phyloP scores from a whole-genome alignment of 2,888 invertebrate genomes.

The Belgica antarctica region DNA sequence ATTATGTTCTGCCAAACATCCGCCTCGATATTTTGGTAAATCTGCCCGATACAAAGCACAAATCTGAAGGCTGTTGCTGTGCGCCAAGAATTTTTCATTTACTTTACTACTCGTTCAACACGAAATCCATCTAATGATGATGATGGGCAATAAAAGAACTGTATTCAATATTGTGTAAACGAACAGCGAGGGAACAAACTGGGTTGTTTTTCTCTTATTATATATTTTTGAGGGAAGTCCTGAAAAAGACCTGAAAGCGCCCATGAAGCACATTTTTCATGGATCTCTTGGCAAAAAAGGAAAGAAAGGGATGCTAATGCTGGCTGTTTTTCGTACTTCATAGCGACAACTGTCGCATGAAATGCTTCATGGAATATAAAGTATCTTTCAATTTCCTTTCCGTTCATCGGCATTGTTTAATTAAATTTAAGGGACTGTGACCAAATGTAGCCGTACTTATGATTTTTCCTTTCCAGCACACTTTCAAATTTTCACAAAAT shows the following conservation, averaged over 20 bases:
- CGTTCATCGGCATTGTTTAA: neutral
- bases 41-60: too few relatives aligned
- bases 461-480: too few relatives aligned
- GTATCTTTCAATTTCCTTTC: neutral
- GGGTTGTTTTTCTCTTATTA: too few relatives aligned
- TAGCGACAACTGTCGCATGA: slow-evolving; percentile 28
- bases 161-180: slow-evolving; percentile 33
- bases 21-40: too few relatives aligned
- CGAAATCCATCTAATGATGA: slow-evolving; percentile 21
- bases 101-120: neutral
- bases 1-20: too few relatives aligned
- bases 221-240: neutral
- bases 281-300: neutral
- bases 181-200: neutral
- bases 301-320: slow-evolving; percentile 23
- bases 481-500: too few relatives aligned
- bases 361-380: neutral
- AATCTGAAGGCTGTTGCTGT: too few relatives aligned
- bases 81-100: neutral
- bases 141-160: neutral
- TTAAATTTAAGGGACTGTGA: slow-evolving; percentile 34
- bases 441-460: too few relatives aligned
- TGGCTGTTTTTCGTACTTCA: neutral
- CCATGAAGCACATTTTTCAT: neutral
- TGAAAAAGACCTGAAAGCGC: neutral